These are phyloP conservation scores for Diadumene lineata DNA, from an alignment of 92 coral and sea anemone species.

Conservation along the genomic window DNA sequence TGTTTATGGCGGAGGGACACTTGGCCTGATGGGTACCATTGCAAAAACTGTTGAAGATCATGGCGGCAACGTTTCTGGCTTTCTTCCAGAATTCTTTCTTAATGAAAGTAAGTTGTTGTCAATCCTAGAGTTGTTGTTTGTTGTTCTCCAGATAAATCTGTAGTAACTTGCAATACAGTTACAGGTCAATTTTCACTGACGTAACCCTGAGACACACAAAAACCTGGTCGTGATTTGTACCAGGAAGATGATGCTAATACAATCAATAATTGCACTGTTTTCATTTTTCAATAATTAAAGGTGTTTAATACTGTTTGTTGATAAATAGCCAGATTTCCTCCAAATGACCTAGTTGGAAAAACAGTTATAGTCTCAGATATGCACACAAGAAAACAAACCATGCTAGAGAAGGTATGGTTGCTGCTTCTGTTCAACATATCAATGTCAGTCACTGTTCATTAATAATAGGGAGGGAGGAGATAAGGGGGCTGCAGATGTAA, in stretches of 20 bases:
- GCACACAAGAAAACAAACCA: conserved; percentile 83
- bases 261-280: too few relatives aligned
- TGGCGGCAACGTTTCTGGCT: conserved; percentile 87
- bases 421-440: neutral
- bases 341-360: neutral
- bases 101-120: conserved; percentile 27
- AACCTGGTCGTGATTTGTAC: too few relatives aligned
- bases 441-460: neutral
- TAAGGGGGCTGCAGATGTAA: too few relatives aligned
- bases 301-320: neutral
- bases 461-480: neutral
- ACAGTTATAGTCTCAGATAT: conserved; percentile 80
- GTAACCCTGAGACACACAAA: too few relatives aligned
- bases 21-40: conserved; percentile 81
- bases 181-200: too few relatives aligned
- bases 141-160: too few relatives aligned
- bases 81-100: conserved; percentile 76
- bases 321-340: neutral
- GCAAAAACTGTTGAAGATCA: conserved; percentile 63
- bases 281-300: too few relatives aligned
- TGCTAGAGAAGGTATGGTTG: conserved; percentile 72
- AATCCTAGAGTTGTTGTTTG: too few relatives aligned
- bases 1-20: conserved; percentile 84
- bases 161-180: too few relatives aligned
- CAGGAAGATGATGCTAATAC: too few relatives aligned